phyloP scores from a whole-genome alignment of 92 coral and sea anemone genomes.

The Epizoanthus stellaris region DNA sequence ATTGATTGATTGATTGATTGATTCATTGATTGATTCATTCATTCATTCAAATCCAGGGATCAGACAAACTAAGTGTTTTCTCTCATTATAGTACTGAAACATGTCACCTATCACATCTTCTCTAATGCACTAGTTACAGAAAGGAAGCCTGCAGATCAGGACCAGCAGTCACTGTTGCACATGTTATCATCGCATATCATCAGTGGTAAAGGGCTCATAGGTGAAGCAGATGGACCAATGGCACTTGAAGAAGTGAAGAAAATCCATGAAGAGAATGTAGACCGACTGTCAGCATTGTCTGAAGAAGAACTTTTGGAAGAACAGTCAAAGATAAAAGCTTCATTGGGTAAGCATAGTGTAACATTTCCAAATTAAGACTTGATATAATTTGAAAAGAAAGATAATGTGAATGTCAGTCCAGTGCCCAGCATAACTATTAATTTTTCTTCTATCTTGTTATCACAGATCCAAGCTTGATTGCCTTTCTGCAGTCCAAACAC shows the following conservation, averaged over 20 bases:
- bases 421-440: not conserved
- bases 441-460: not conserved
- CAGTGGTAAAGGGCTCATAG: slow-evolving; percentile 76
- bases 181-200: slow-evolving; percentile 46
- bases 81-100: too few species aligned
- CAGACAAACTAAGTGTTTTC: too few species aligned
- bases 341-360: slow-evolving; percentile 63
- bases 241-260: slow-evolving; percentile 62
- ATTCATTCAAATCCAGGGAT: too few species aligned
- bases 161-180: not conserved
- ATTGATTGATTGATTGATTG: too few species aligned
- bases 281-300: slow-evolving; percentile 76
- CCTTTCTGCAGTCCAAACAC: slow-evolving; percentile 68
- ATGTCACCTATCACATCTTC: not conserved
- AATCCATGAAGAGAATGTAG: slow-evolving; percentile 85
- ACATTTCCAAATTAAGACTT: slow-evolving; percentile 15
- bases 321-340: slow-evolving; percentile 70
- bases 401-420: not conserved
- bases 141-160: not conserved
- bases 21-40: too few species aligned
- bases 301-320: slow-evolving; percentile 84
- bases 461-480: slow-evolving; percentile 75
- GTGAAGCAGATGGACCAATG: slow-evolving; percentile 17
- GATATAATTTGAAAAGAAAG: not conserved
- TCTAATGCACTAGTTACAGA: not conserved